phyloP scores from a whole-genome alignment of 2,888 invertebrate genomes.

The Vesta saturnalis region DNA sequence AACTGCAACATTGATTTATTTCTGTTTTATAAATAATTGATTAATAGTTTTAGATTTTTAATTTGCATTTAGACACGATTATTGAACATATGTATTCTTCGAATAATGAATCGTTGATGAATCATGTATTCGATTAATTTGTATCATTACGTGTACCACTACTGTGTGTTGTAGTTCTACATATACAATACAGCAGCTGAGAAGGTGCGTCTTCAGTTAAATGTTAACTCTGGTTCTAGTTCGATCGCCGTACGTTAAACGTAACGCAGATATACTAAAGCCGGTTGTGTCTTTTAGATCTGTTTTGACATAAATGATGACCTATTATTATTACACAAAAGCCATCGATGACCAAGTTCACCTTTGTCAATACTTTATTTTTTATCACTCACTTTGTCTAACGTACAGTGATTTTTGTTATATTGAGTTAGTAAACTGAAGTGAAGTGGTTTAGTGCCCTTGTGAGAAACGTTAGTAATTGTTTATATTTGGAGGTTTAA shows the following conservation, averaged over 20 bases:
- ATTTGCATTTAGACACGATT: not conserved
- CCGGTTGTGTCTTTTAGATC: not conserved
- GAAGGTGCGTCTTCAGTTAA: constrained; percentile 9
- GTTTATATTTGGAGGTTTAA: no score
- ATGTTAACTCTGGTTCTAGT: not conserved
- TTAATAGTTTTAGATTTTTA: no score
- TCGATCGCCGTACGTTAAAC: not conserved
- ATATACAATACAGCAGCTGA: no score
- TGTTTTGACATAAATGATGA: constrained; percentile 27
- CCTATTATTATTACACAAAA: constrained; percentile 42
- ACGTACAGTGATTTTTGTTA: no score
- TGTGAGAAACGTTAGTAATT: no score
- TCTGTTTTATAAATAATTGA: no score
- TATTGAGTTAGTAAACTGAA: no score
- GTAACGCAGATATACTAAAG: not conserved
- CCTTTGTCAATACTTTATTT: no score
- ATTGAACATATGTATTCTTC: not conserved
- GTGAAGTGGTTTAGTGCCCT: no score
- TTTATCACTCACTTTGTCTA: no score
- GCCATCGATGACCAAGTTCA: constrained; percentile 12
- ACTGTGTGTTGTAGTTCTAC: no score
- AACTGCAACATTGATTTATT: no score
- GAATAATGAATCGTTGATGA: not conserved
- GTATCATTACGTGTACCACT: constrained; percentile 1
- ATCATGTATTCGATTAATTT: constrained; percentile 1